Evolutionary conservation across 2,113 vertebrate species (phyloP).

Genomic region (Proteles cristata): DNA sequence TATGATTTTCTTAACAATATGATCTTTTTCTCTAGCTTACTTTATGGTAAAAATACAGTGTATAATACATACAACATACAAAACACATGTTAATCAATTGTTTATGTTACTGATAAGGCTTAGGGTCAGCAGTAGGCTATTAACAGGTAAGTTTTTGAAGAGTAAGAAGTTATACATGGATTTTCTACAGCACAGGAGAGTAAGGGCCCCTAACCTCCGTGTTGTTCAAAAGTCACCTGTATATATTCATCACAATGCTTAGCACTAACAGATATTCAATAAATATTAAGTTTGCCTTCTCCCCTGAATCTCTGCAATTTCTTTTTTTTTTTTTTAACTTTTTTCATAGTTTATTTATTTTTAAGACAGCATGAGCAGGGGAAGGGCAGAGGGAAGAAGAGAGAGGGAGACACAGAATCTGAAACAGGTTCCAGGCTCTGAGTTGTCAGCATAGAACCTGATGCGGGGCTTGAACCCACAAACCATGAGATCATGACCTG

Average conservation of each 20-base stretch:
- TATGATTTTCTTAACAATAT: not conserved
- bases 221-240: not conserved
- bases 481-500: too few relatives aligned
- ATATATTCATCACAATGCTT: slow-evolving; percentile 23
- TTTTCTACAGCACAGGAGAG: not conserved
- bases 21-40: not conserved
- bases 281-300: slow-evolving; percentile 20
- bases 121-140: not conserved
- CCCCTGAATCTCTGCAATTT: not conserved
- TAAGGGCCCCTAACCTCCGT: not conserved
- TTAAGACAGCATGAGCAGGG: too few relatives aligned
- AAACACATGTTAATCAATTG: not conserved
- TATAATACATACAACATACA: not conserved
- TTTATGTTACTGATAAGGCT: not conserved
- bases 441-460: too few relatives aligned
- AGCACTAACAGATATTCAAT: slow-evolving; percentile 16
- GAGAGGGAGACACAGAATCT: too few relatives aligned
- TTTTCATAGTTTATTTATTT: too few relatives aligned
- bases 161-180: not conserved
- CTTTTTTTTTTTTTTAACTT: not conserved
- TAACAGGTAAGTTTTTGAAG: not conserved
- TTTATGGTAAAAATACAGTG: not conserved
- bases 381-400: too few relatives aligned
- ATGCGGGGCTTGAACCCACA: too few relatives aligned
- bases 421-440: too few relatives aligned